These are phyloP conservation scores for Lepetodrilus schrolli DNA, from an alignment of 2,888 invertebrate genomes.

Conservation along the genomic window DNA sequence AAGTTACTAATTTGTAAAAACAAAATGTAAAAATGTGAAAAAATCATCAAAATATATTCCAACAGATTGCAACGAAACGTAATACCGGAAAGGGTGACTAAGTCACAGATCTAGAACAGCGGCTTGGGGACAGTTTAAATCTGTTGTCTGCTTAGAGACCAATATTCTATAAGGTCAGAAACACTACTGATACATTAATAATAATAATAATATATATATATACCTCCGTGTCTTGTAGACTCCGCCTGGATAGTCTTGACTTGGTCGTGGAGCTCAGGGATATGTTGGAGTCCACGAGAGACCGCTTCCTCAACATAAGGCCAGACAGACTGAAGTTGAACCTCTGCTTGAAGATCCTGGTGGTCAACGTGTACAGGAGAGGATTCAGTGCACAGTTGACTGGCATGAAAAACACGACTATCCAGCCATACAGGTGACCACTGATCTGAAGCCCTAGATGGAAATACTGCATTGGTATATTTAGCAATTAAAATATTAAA, in stretches of 20 bases:
- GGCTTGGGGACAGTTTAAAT: neutral
- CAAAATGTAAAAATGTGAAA: too few species aligned
- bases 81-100: too few species aligned
- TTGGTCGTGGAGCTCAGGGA: constrained; percentile 34
- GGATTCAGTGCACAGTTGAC: constrained; percentile 53
- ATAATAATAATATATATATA: neutral
- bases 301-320: constrained; percentile 25
- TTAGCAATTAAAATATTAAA: too few species aligned
- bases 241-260: constrained; percentile 28
- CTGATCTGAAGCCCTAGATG: constrained; percentile 38
- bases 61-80: too few species aligned
- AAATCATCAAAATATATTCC: too few species aligned
- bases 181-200: neutral
- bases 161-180: too few species aligned
- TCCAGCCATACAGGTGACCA: constrained; percentile 44
- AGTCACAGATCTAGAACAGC: too few species aligned
- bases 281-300: constrained; percentile 25
- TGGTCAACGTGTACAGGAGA: constrained; percentile 47
- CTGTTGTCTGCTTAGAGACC: neutral
- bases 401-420: constrained; percentile 47
- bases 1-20: too few species aligned
- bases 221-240: constrained; percentile 26
- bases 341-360: constrained; percentile 44
- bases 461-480: neutral
- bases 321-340: constrained; percentile 30